Percentiles rank a stretch among this genome's conserved stretches.
These are phyloP conservation scores for Equus przewalskii DNA, from an alignment of 2,113 vertebrate genomes.

Conservation along the genomic window DNA sequence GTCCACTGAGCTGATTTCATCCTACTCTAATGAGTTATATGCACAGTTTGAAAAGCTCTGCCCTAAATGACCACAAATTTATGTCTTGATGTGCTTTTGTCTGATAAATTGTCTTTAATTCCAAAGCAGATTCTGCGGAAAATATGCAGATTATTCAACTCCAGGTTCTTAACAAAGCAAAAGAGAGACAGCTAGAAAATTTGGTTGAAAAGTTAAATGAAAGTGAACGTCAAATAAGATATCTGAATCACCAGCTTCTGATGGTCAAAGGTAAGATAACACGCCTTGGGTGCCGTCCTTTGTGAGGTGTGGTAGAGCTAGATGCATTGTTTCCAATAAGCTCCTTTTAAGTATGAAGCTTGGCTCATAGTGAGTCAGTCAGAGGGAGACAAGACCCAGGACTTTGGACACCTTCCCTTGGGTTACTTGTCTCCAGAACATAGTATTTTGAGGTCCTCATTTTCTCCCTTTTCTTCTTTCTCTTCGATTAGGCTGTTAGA, in stretches of 20 bases:
- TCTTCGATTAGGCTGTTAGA: neutral
- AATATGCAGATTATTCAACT: constrained; percentile 94
- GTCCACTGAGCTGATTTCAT: neutral
- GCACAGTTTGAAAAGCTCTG: constrained; percentile 9
- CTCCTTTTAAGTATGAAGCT: neutral
- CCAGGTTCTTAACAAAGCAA: constrained; percentile 95
- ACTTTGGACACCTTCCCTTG: neutral
- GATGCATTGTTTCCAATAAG: neutral
- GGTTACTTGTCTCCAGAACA: neutral
- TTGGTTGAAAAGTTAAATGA: constrained; percentile 94
- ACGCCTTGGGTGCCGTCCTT: neutral
- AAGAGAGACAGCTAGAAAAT: constrained; percentile 94
- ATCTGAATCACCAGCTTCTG: constrained; percentile 96
- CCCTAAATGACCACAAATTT: neutral
- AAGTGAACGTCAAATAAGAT: constrained; percentile 93
- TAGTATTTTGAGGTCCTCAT: neutral
- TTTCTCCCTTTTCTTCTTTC: neutral
- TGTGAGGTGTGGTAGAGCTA: neutral
- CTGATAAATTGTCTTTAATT: constrained; percentile 75
- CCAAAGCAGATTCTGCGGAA: constrained; percentile 90
- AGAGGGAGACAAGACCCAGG: neutral
- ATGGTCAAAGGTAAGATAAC: constrained; percentile 92
- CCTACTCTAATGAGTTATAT: neutral
- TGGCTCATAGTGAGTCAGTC: neutral
- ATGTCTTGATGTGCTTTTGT: constrained; percentile 47